Conservation (phyloP, 2,113 vertebrate species). For the Trematocara macrostoma region DNA sequence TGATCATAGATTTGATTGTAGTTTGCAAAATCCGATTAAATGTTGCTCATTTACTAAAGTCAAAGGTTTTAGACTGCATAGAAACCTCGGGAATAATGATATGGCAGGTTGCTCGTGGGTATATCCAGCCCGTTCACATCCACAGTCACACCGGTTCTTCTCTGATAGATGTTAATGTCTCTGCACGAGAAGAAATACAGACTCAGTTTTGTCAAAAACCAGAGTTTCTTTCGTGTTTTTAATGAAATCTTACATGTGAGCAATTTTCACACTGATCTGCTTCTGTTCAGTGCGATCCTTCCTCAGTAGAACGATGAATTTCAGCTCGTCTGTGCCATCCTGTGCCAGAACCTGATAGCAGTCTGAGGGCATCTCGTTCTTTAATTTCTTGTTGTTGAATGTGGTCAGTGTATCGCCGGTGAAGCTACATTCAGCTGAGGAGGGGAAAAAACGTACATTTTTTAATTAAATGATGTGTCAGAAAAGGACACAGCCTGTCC, state of each 20-base stretch:
- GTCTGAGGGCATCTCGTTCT: constrained; percentile 65
- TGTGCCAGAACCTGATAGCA: constrained; percentile 78
- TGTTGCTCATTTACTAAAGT: background rate
- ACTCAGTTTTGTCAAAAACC: background rate
- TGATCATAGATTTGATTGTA: background rate
- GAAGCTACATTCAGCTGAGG: constrained; percentile 54
- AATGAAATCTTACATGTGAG: constrained; percentile 70
- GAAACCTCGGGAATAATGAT: constrained; percentile 54
- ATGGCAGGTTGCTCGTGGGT: constrained; percentile 47
- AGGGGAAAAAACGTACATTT: background rate
- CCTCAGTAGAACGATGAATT: constrained; percentile 77
- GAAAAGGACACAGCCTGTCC: background rate
- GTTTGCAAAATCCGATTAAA: background rate
- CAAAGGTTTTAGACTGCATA: background rate
- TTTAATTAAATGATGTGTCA: background rate
- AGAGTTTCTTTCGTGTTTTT: background rate
- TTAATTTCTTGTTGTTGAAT: constrained; percentile 71
- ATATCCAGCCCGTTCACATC: constrained; percentile 62
- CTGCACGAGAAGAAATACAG: constrained; percentile 7
- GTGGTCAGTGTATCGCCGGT: constrained; percentile 54
- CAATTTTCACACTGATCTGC: constrained; percentile 70
- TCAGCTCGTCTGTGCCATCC: constrained; percentile 77
- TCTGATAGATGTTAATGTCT: constrained; percentile 48
- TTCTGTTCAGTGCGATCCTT: constrained; percentile 52
- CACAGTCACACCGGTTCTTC: constrained; percentile 10